Conservation (phyloP, 1,140 invertebrate species). For the Helicoverpa zea region DNA sequence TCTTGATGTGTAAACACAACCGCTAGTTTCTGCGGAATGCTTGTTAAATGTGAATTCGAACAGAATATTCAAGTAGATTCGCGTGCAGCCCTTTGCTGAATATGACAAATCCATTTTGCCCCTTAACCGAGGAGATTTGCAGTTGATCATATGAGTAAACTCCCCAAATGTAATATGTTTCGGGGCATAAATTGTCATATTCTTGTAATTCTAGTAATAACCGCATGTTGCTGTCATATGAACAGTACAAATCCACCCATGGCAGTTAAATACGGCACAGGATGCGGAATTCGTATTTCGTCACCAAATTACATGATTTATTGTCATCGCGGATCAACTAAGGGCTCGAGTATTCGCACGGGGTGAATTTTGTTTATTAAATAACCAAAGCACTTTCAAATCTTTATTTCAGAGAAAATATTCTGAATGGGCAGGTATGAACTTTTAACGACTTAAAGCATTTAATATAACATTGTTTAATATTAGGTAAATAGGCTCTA, state of each 20-base stretch:
- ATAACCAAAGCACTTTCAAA: not conserved
- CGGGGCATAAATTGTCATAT: conserved; percentile 64
- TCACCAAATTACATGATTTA: conserved; percentile 85
- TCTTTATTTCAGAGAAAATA: too few relatives aligned
- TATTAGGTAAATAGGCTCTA: too few relatives aligned
- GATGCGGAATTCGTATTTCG: conserved; percentile 71
- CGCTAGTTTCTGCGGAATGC: conserved; percentile 30
- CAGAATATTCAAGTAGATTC: conserved; percentile 41
- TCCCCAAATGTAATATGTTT: conserved; percentile 60
- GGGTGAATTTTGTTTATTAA: conserved; percentile 47
- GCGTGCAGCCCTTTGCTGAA: conserved; percentile 7
- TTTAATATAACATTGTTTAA: too few relatives aligned
- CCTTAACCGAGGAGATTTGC: conserved; percentile 51
- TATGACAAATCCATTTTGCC: conserved; percentile 36
- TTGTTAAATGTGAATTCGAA: conserved; percentile 42
- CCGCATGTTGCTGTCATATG: conserved; percentile 70
- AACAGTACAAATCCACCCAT: conserved; percentile 71
- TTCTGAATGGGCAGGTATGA: too few relatives aligned
- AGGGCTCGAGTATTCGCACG: conserved; percentile 51
- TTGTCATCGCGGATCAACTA: conserved; percentile 79
- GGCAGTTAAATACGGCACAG: conserved; percentile 58
- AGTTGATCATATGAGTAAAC: conserved; percentile 56
- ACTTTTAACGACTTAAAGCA: too few relatives aligned
- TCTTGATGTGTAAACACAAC: conserved; percentile 48
- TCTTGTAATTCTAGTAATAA: conserved; percentile 70